phyloP scores from a whole-genome alignment of 92 coral and sea anemone genomes.

The Siderastrea siderea region DNA sequence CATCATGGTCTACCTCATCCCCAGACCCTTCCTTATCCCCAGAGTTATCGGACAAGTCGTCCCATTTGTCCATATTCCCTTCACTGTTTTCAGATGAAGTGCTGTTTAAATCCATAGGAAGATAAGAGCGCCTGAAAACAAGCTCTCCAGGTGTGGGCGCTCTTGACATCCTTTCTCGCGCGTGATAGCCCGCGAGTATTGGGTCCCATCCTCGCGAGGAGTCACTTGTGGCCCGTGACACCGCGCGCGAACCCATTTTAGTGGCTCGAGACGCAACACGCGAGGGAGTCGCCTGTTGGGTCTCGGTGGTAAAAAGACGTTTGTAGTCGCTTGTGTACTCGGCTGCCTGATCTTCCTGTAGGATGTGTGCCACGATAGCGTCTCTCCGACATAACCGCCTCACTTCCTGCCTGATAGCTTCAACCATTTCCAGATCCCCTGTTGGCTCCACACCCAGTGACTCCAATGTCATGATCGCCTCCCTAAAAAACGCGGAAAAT shows the following conservation, averaged over 20 bases:
- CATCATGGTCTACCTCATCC: constrained; percentile 7
- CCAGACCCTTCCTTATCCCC: constrained; percentile 39
- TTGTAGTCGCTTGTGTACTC: constrained; percentile 83
- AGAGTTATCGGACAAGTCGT: constrained; percentile 55
- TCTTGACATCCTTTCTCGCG: constrained; percentile 92
- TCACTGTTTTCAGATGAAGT: constrained; percentile 93
- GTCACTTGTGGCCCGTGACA: constrained; percentile 75
- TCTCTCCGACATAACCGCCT: constrained; percentile 83
- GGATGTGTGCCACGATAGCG: constrained; percentile 87
- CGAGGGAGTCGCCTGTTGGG: constrained; percentile 33
- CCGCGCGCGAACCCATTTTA: constrained; percentile 52
- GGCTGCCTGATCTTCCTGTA: constrained; percentile 79
- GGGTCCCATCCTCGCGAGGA: constrained; percentile 99
- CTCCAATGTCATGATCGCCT: constrained; percentile 86
- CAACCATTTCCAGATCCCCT: constrained; percentile 94
- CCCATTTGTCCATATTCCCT: constrained; percentile 68
- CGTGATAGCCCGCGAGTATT: constrained; percentile 95
- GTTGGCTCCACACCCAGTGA: constrained; percentile 90
- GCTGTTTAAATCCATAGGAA: constrained; percentile 95
- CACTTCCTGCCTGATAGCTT: constrained; percentile 93
- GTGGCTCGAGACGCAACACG: constrained; percentile 66
- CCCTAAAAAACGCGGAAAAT: constrained; percentile 48
- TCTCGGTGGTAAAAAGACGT: constrained; percentile 83
- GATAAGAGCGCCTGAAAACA: constrained; percentile 87
- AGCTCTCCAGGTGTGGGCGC: constrained; percentile 88